A percentile compares a stretch with the other conserved stretches of the same genome.
These are phyloP conservation scores for Lonchura striata DNA, from an alignment of 2,113 vertebrate species.

Conservation along the genomic window DNA sequence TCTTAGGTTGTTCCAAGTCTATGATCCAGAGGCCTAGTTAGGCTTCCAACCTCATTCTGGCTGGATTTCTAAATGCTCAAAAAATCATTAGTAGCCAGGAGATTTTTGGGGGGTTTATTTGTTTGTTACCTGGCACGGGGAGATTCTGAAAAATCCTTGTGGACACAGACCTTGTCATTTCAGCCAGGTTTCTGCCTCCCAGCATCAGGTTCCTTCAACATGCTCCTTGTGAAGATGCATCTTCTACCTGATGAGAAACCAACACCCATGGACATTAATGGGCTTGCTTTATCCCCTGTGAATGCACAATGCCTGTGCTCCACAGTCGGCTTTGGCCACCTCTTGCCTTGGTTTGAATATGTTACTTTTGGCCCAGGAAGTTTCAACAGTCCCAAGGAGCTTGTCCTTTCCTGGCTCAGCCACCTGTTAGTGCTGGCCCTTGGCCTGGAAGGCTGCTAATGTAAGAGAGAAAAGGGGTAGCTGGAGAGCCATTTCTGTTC, in stretches of 20 bases:
- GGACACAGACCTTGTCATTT: neutral
- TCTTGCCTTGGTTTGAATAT: neutral
- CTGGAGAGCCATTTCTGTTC: neutral
- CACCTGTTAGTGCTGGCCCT: neutral
- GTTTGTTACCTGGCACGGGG: neutral
- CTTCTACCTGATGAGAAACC: neutral
- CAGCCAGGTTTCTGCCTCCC: neutral
- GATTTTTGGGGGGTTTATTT: neutral
- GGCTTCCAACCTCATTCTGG: neutral
- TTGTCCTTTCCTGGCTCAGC: slow-evolving; percentile 34
- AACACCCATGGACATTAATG: neutral
- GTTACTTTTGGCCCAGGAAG: neutral
- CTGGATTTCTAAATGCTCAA: neutral
- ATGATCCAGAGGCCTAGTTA: neutral
- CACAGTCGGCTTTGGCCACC: neutral
- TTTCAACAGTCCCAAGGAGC: neutral
- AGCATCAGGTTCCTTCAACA: neutral
- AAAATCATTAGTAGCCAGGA: neutral
- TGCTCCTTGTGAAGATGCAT: neutral
- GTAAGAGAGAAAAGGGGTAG: neutral
- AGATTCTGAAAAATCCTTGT: neutral
- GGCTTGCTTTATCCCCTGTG: neutral
- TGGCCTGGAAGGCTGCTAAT: neutral
- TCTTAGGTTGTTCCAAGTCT: neutral
- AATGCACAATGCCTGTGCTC: neutral